phyloP scores from a whole-genome alignment of 2,888 invertebrate species.

The Minunthozetes semirufus region DNA sequence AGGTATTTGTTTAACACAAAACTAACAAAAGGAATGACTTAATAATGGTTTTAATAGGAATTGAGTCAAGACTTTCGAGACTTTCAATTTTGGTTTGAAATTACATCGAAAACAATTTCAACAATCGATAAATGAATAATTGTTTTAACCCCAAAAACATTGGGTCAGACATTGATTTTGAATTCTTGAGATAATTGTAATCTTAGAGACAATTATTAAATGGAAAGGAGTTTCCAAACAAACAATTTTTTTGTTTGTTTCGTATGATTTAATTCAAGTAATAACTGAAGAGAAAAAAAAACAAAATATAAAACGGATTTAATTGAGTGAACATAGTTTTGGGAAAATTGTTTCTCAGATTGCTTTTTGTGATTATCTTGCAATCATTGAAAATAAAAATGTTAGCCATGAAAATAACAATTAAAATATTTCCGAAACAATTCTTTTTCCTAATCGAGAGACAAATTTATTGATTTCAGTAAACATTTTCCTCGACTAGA shows the following conservation, averaged over 20 bases:
- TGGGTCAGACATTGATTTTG: background rate
- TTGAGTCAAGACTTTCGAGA: background rate
- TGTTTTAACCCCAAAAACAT: background rate
- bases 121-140: constrained; percentile 13
- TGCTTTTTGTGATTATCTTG: too few species aligned
- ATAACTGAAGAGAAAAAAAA: background rate
- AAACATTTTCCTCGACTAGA: too few species aligned
- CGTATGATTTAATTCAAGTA: background rate
- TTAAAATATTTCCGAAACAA: background rate
- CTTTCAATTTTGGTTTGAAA: background rate
- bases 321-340: too few species aligned
- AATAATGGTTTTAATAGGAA: background rate
- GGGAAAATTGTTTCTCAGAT: too few species aligned
- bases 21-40: background rate
- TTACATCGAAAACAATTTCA: background rate
- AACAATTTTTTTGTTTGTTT: background rate
- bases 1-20: background rate
- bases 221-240: background rate
- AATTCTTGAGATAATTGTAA: background rate
- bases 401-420: background rate
- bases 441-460: background rate
- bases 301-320: background rate
- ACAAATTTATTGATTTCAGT: too few species aligned
- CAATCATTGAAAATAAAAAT: background rate
- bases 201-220: background rate